Conservation (phyloP, 2,797 vertebrate genomes). For the Neosalanx taihuensis region DNA sequence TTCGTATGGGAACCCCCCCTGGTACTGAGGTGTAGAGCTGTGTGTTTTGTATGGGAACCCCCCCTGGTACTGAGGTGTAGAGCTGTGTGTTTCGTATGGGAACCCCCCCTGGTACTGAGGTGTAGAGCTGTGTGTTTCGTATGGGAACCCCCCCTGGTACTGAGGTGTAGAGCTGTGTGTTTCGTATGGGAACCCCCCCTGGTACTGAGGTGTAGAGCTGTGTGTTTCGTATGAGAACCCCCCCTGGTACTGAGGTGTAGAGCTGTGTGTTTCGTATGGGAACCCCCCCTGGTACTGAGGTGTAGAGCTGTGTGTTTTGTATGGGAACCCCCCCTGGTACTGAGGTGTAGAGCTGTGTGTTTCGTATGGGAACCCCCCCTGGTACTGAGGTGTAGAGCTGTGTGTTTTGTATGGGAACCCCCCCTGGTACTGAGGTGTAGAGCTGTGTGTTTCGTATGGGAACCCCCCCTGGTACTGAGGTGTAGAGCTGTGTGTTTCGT, state of each 20-base stretch:
- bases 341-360: conserved; percentile 34
- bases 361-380: conserved; percentile 1
- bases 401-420: conserved; percentile 24
- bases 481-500: conserved; percentile 30
- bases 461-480: conserved; percentile 16
- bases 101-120: conserved; percentile 16
- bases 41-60: conserved; percentile 24
- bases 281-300: conserved; percentile 16
- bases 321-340: background rate
- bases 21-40: conserved; percentile 20
- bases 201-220: conserved; percentile 20
- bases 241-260: conserved; percentile 18
- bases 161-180: conserved; percentile 34
- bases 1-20: background rate
- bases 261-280: conserved; percentile 24
- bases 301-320: conserved; percentile 30
- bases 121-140: conserved; percentile 30
- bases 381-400: conserved; percentile 20
- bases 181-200: conserved; percentile 1
- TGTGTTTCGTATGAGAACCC: conserved; percentile 24
- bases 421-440: conserved; percentile 18
- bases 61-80: conserved; percentile 18
- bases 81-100: conserved; percentile 24
- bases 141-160: background rate
- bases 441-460: conserved; percentile 24